A percentile compares a stretch with the other conserved stretches of the same genome.
Conservation (phyloP, 2,113 vertebrate species). For the Crotophaga sulcirostris region DNA sequence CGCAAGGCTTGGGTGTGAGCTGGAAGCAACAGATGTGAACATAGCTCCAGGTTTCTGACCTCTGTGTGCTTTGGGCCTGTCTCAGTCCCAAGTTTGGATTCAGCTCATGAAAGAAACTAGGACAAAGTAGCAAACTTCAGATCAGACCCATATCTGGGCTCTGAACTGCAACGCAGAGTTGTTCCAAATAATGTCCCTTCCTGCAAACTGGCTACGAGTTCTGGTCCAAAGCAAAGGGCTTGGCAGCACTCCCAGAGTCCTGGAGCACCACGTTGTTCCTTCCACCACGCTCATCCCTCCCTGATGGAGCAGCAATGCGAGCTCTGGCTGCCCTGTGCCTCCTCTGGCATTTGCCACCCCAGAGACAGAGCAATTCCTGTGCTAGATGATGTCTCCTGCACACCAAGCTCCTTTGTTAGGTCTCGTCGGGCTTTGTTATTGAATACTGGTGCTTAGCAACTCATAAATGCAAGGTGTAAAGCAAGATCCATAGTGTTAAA, state of each 20-base stretch:
- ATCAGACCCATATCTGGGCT: not conserved
- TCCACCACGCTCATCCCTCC: accelerated
- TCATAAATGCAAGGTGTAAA: not conserved
- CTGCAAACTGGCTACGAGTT: not conserved
- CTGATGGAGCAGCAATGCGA: not conserved
- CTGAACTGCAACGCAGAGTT: accelerated
- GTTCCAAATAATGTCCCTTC: not conserved
- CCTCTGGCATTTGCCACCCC: not conserved
- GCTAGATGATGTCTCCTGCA: accelerated
- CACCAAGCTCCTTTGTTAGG: accelerated
- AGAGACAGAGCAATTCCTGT: not conserved
- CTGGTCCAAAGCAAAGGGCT: not conserved
- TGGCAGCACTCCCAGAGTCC: not conserved
- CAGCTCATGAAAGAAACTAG: not conserved
- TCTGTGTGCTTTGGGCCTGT: not conserved
- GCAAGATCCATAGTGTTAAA: accelerated
- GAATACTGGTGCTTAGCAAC: not conserved
- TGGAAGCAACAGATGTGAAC: not conserved
- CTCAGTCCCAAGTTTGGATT: not conserved
- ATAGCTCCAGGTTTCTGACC: not conserved
- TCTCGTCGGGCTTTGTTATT: not conserved
- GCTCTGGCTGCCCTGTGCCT: not conserved
- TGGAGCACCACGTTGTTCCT: accelerated
- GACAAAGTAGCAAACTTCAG: not conserved
- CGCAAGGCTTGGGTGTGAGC: not conserved